Percentiles rank a stretch among this genome's conserved stretches.
These are phyloP conservation scores for Contarinia nasturtii DNA, from an alignment of 1,140 invertebrate species.

Conservation along the genomic window DNA sequence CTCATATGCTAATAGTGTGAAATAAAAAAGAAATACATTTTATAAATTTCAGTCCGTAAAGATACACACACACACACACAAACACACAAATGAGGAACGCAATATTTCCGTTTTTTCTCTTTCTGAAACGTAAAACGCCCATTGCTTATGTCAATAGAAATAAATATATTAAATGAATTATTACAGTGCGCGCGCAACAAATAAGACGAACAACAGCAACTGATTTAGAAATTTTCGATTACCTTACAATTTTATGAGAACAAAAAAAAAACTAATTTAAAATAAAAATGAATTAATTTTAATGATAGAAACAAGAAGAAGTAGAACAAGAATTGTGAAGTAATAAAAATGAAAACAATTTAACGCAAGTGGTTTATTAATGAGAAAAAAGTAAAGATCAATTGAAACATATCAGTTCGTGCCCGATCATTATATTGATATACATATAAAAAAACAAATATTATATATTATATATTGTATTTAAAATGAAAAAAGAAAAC, in stretches of 20 bases:
- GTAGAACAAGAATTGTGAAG: background rate
- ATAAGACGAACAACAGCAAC: background rate
- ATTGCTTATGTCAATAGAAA: no score
- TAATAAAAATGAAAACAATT: background rate
- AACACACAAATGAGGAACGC: no score
- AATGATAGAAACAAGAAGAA: background rate
- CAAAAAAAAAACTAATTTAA: background rate
- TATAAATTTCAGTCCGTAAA: no score
- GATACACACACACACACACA: no score
- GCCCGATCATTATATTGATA: background rate
- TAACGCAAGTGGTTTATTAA: background rate
- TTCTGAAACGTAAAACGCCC: no score
- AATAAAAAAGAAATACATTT: no score
- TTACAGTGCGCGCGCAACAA: background rate
- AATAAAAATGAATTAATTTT: background rate
- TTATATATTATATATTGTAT: no score
- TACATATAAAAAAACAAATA: no score
- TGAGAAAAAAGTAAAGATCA: background rate
- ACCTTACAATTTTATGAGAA: background rate
- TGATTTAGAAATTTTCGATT: background rate
- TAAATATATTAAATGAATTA: no score
- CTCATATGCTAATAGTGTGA: no score
- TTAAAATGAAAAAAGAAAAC: no score
- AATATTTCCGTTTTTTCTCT: no score
- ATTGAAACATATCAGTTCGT: slow-evolving; percentile 2